Evolutionary conservation across 2,797 vertebrate species (phyloP), one percentile per base, ranked within the genome.

Genomic region (Enteromius afrohamiltoni): DNA sequence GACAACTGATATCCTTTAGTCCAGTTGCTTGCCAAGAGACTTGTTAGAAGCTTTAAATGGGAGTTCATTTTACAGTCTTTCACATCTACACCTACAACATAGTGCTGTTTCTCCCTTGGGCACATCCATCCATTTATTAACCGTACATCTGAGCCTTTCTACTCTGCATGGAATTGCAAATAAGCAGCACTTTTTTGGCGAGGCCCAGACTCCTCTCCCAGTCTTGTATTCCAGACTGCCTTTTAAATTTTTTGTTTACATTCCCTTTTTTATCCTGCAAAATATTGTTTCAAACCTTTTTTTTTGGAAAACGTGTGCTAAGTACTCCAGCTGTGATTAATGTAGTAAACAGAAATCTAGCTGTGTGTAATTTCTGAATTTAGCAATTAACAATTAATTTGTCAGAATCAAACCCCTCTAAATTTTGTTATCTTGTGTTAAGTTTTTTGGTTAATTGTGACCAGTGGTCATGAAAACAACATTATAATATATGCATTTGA

Each of bases 191-290:
- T 70, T 10, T 42, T 69, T 55, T 69, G 16, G 65, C 19, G 16
- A 62, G 73, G n/a, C 16, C 37, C n/a, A 70, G 29, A 68, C 23
- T 51, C 29, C 55, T 74, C 42, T 34, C 42, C 53, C 55, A 51
- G 9, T 34, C 42, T 51, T 74, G 69, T 37, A 29, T 74, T 74
- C n/a, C 29, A 40, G 8, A 55, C 26, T 73, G 21, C 1, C 26
- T 34, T 58, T 81, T 49, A 23, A 49, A 47, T 81, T 17, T 45
- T 62, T 73, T 62, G 53, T 81, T 71, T 71, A 71, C 17, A 71
- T 71, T 51, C 31, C 6, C 16, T 67, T 23, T 47, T 42, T 29
- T n/a, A 74, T 49, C 13, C 40, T 47, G 23, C 4, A 45, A n/a
- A 16, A 73, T 10, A 19, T 9, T n/a, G 4, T 45, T 71, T 49